Base-by-base conservation (phyloP, 2,888 invertebrate genomes). In the Hololepta plana region DNA sequence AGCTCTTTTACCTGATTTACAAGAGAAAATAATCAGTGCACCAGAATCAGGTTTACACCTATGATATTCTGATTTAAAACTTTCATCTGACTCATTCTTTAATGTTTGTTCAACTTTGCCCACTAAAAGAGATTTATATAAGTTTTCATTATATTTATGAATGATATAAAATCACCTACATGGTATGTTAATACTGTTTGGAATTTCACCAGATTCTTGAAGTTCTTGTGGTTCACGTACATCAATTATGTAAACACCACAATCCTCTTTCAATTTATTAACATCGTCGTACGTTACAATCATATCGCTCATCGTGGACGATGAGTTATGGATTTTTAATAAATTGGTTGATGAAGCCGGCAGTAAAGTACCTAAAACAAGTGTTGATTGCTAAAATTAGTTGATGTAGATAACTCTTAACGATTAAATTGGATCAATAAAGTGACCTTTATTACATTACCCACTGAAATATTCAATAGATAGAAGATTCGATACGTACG, bases 161-260 rank as follows among this genome's bases (percentile, higher is more conserved):
- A 23, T 23, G 12, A 23, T 11, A 11, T 12, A 27, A 24, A 27
- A 24, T 17, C 24, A 55, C 64, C 63, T 60, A 72, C 80, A 58
- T 38, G 80, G 79, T 47, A 81, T 76, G 43, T 80, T 76, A 27
- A 79, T 62, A 42, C 75, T 75, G 28, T 67, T 67, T 17, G 80
- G 80, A 32, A 81, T 66, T 41, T 60, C 57, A 3, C 81, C 80
- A 37, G 68, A 66, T 44, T 75, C 69, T 33, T 61, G 50, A 6
- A 81, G 49, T 53, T 81, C 81, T 7, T 62, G 51, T 15, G 75
- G 73, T 44, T 80, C 77, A 35, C 81, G 66, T 0, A 82, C 80
- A 57, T 82, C 81, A 32, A 85, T 63, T 13, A 81, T 61, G 9
- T n/a, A n/a, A n/a, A n/a, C n/a, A n/a, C n/a, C n/a, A n/a, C n/a